Conservation (phyloP, 2,888 invertebrate genomes). For the Tiliacea citrago region DNA sequence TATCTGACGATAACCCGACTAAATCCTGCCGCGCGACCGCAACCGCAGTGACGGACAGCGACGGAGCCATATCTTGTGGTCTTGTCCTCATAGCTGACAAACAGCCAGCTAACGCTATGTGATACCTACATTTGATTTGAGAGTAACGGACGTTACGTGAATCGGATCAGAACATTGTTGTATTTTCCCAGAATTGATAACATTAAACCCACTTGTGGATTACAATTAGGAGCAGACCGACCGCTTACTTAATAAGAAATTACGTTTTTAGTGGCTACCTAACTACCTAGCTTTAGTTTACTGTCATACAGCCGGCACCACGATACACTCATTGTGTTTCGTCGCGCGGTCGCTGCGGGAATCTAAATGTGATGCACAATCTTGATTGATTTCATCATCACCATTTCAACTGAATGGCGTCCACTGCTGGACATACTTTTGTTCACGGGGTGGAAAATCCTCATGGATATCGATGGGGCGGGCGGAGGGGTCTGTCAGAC, state of each 20-base stretch:
- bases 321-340: too few relatives aligned
- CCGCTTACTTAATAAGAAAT: neutral
- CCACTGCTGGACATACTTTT: too few relatives aligned
- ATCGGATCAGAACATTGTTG: neutral
- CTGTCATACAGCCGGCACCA: too few relatives aligned
- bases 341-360: too few relatives aligned
- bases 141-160: slow-evolving; percentile 7
- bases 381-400: too few relatives aligned
- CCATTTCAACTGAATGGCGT: too few relatives aligned
- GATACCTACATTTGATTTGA: slow-evolving; percentile 6
- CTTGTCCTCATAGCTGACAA: slow-evolving; percentile 19
- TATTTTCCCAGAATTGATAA: neutral
- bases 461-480: too few relatives aligned
- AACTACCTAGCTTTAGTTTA: neutral
- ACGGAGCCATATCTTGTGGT: neutral
- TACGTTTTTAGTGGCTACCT: neutral
- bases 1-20: slow-evolving; percentile 23
- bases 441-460: too few relatives aligned
- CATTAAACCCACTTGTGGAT: neutral
- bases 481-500: too few relatives aligned
- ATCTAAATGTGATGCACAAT: too few relatives aligned
- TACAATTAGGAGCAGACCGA: neutral
- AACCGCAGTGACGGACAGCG: slow-evolving; percentile 48
- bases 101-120: neutral
- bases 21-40: slow-evolving; percentile 32